Percentiles rank a stretch among this genome's conserved stretches.
phyloP scores from a whole-genome alignment of 2,113 vertebrate species.

The Pithys albifrons region DNA sequence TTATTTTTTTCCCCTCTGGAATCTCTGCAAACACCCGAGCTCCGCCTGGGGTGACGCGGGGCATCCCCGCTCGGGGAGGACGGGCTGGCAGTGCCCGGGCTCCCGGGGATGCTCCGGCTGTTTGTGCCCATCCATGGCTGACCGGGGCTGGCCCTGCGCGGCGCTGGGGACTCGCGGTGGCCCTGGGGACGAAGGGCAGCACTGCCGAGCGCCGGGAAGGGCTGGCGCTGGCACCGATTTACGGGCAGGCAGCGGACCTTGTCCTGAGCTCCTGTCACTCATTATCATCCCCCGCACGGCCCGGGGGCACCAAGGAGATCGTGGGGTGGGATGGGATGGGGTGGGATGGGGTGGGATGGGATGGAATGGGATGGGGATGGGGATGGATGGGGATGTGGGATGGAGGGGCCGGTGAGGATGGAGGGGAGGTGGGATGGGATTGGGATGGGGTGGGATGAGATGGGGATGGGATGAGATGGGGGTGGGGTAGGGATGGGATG shows the following conservation, averaged over 20 bases:
- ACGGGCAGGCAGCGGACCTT: background rate
- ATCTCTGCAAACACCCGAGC: no score
- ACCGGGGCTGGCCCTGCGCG: accelerated
- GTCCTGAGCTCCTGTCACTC: background rate
- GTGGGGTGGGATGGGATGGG: background rate
- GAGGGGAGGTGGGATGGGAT: accelerated
- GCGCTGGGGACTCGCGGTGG: background rate
- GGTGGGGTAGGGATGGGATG: no score
- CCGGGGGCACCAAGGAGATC: background rate
- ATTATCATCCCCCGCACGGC: background rate
- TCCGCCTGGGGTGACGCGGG: no score
- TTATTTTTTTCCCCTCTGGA: no score
- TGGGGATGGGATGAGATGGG: no score
- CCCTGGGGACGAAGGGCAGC: background rate
- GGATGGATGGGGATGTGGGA: background rate
- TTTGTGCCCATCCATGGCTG: accelerated
- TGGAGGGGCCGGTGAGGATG: no score
- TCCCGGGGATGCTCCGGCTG: background rate
- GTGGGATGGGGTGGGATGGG: background rate
- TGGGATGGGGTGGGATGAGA: background rate
- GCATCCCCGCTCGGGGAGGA: background rate
- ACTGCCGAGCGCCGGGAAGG: no score
- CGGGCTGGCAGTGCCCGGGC: background rate
- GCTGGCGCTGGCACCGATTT: background rate
- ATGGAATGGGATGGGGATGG: background rate